These are phyloP conservation scores for Stichopus horrens DNA, from an alignment of 53 echinoderm and acorn worm genomes.

Conservation along the genomic window DNA sequence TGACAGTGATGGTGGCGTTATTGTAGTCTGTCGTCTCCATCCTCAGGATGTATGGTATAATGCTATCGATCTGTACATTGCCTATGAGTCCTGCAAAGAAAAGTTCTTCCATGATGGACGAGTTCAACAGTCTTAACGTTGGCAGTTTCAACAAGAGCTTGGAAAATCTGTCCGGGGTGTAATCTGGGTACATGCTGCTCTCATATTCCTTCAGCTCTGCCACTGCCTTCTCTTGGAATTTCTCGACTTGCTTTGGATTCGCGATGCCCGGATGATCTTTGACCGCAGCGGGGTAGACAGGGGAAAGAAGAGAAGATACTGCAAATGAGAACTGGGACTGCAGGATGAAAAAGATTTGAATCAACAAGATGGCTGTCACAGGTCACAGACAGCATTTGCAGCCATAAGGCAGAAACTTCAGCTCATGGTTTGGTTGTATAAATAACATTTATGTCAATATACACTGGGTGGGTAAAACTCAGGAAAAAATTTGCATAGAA, in stretches of 20 bases:
- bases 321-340: too few relatives aligned
- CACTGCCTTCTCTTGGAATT: conserved; percentile 88
- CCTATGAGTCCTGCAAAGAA: conserved; percentile 99
- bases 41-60: conserved; percentile 96
- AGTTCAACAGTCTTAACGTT: conserved; percentile 84
- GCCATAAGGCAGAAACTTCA: too few relatives aligned
- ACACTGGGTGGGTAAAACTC: too few relatives aligned
- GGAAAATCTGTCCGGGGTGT: conserved; percentile 75
- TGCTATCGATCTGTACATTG: conserved; percentile 99
- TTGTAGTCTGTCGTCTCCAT: conserved; percentile 99
- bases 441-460: too few relatives aligned
- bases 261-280: conserved; percentile 91
- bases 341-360: too few relatives aligned
- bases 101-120: conserved; percentile 97
- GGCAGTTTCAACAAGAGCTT: conserved; percentile 90
- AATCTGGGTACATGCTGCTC: conserved; percentile 71
- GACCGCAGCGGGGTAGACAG: too few relatives aligned
- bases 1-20: conserved; percentile 86
- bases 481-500: too few relatives aligned
- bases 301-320: too few relatives aligned
- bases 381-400: too few relatives aligned
- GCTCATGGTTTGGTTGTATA: too few relatives aligned
- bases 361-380: too few relatives aligned
- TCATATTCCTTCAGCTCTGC: conserved; percentile 84
- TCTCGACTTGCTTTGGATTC: conserved; percentile 89